These are phyloP conservation scores for Pseudocheirus occidentalis DNA, from an alignment of 2,797 vertebrate species.

Conservation along the genomic window DNA sequence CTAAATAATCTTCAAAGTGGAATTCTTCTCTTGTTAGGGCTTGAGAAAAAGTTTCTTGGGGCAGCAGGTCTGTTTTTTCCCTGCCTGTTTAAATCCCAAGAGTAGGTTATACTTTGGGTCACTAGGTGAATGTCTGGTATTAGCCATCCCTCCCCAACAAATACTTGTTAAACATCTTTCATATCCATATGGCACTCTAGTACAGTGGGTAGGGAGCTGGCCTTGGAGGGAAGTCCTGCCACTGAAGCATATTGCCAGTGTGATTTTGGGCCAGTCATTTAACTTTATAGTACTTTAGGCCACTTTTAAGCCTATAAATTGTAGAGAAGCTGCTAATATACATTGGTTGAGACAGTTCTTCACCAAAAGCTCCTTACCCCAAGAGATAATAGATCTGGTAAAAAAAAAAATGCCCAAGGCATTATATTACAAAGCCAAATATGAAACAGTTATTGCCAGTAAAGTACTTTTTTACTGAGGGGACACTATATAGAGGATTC, in stretches of 20 bases:
- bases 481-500: not conserved
- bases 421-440: not conserved
- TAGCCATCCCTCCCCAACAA: not conserved
- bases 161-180: not conserved
- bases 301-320: not conserved
- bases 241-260: not conserved
- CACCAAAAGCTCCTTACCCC: not conserved
- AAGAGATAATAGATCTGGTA: not conserved
- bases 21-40: constrained; percentile 10
- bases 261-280: not conserved
- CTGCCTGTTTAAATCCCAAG: not conserved
- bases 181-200: not conserved
- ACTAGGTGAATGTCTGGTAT: not conserved
- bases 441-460: not conserved
- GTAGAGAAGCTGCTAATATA: not conserved
- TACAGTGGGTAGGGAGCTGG: not conserved
- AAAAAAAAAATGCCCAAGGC: not conserved
- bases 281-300: not conserved
- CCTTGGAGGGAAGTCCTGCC: not conserved
- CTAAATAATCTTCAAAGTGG: constrained; percentile 36
- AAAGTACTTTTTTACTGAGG: not conserved
- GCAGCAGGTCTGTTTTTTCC: not conserved
- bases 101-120: not conserved
- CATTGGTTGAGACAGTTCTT: not conserved
- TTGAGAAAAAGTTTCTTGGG: not conserved